Base-by-base conservation (phyloP, 2,888 invertebrate genomes). In the Drosophila formosana region DNA sequence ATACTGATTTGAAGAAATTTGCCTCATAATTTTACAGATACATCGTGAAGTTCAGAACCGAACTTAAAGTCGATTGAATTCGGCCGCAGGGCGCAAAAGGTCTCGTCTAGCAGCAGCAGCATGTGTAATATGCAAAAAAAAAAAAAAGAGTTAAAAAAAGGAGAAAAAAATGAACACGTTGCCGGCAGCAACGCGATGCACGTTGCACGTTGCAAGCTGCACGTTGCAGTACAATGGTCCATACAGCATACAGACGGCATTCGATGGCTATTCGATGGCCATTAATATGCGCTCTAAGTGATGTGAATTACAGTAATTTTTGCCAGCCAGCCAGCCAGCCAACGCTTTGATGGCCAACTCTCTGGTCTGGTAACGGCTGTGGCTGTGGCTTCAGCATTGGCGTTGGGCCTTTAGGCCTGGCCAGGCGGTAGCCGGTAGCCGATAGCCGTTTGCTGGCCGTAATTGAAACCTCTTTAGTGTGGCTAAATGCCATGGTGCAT, bases 301-400 rank as follows among this genome's bases (percentile, higher is more conserved):
- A 83, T 84, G 90, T 84, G 90, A 91, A 91, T 91, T 91, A 90
- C 91, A 72, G 91, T 91, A 89, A 90, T 90, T 90, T 90, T 75
- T 70, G 75, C 72, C 72, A 66, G 72, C 79, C 13, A 76, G 72
- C 79, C 9, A 76, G 75, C n/a, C n/a, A n/a, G n/a, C n/a, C n/a
- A n/a, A n/a, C 66, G 66, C 79, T 84, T 86, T 88, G 89, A 82
- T 89, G 82, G 76, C 75, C 66, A 57, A 57, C 57, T 63, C 52
- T 5, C 4, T 28, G 77, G 53, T 50, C 77, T 46, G 37, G 64
- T 57, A 63, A 77, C 57, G 67, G 37, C 37, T 37, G 7, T 30
- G 7, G 32, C 32, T 32, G 7, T 32, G 66, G 62, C 58, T 78
- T 18, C 18, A 18, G 18, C 18, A 18, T 18, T 18, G 18, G 18